phyloP scores from a whole-genome alignment of 2,888 invertebrate genomes.

The Agrochola lychnidis region DNA sequence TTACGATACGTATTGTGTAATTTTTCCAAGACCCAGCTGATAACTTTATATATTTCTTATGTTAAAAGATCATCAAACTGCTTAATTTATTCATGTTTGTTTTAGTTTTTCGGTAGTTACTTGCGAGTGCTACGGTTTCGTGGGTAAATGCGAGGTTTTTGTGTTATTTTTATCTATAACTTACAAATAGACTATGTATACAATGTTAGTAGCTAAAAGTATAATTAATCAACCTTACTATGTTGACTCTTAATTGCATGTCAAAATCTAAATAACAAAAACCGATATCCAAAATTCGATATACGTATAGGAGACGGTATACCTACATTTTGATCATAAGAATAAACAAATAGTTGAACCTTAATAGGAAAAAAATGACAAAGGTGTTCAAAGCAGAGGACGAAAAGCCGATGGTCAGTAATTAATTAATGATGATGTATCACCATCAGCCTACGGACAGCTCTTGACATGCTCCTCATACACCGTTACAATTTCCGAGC shows the following conservation, averaged over 20 bases:
- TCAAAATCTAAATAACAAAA: neutral
- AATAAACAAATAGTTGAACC: neutral
- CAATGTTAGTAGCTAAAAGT: neutral
- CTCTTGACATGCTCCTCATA: conserved; percentile 5
- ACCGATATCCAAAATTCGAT: neutral
- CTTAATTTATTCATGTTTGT: conserved; percentile 39
- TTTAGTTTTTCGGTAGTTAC: conserved; percentile 16
- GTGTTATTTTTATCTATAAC: neutral
- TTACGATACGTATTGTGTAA: conserved; percentile 14
- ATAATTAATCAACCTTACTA: neutral
- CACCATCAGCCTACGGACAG: neutral
- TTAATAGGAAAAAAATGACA: neutral
- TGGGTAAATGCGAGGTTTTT: neutral
- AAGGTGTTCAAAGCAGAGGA: neutral
- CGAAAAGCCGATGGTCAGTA: neutral
- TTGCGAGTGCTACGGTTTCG: neutral
- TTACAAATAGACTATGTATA: neutral
- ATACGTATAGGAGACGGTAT: no score
- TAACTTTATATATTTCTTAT: neutral
- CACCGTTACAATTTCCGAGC: conserved; percentile 2
- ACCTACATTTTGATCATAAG: no score
- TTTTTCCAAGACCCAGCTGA: conserved; percentile 11
- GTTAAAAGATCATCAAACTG: conserved; percentile 7
- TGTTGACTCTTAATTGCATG: neutral
- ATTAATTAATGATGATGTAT: neutral